Evolutionary conservation across 2,797 vertebrate genomes (phyloP), one percentile per base, ranked within the genome.

Genomic region (Falco rusticolus): DNA sequence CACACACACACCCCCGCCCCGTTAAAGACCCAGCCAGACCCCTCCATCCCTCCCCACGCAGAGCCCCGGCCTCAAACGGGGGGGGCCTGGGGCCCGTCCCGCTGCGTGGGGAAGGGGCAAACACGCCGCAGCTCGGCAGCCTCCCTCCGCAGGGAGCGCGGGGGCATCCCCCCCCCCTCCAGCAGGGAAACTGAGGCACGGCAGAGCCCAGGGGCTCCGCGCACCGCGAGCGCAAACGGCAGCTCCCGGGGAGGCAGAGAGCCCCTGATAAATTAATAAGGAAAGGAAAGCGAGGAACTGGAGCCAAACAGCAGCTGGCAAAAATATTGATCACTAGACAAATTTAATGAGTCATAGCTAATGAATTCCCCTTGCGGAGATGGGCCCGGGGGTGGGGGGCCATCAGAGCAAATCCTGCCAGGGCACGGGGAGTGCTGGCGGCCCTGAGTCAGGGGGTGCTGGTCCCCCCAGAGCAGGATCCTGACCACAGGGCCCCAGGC

Each of bases 271-370:
- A 26, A 84, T 94, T 87, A 93, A 85, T 83, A 80, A 48, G 37
- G 57, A 63, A 84, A 75, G 34, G 24, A 50, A 72, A 89, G 56
- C 3, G 6, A 92, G 48, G 21, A n/a, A 45, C 5, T 6, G 31
- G 74, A 87, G 96, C 96, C 96, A 95, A 92, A 89, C 18, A 43
- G 34, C 83, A 48, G 76, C 91, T 81, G 95, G 89, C 60, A 63
- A 86, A 71, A 92, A 70, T 81, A 96, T 78, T 0, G 88, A 96
- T 92, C 93, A 25, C 20, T 77, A 51, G 33, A 60, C 43, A 79
- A 79, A 96, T 92, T 24, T 82, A 94, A 96, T 97, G 94, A 97
- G 92, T 94, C 93, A 93, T 79, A 7, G 91, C 69, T 66, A 76
- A 89, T 80, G 83, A 94, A 85, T 89, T 39, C 56, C 59, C 51